A percentile compares a stretch with the other conserved stretches of the same genome.
These are phyloP conservation scores for Glomeris maerens DNA, from an alignment of 1,140 invertebrate species.

Conservation along the genomic window DNA sequence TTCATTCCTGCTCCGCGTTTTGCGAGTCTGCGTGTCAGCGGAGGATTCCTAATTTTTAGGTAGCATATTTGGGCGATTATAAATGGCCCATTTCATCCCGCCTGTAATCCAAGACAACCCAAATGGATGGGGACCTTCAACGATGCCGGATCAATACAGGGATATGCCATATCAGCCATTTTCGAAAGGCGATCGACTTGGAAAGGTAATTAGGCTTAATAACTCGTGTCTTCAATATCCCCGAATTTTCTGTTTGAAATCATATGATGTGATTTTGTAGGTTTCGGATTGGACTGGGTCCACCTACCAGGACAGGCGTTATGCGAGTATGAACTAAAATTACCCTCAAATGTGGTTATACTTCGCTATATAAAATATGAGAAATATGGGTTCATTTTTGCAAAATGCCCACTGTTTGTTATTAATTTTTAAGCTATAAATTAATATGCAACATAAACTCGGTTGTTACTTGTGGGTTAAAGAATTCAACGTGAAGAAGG, in stretches of 20 bases:
- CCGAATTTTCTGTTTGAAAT: conserved; percentile 10
- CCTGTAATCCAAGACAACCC: conserved; percentile 75
- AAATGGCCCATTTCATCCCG: conserved; percentile 38
- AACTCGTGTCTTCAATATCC: background rate
- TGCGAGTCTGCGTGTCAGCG: too few relatives aligned
- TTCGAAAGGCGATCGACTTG: conserved; percentile 88
- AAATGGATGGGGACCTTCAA: conserved; percentile 87
- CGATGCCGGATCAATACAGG: conserved; percentile 84
- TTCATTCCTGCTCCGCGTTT: too few relatives aligned
- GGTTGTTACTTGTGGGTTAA: background rate
- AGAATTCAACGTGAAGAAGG: too few relatives aligned
- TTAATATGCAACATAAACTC: conserved; percentile 1
- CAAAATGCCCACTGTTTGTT: background rate
- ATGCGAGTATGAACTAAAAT: conserved; percentile 73
- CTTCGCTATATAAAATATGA: too few relatives aligned
- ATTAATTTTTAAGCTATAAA: background rate
- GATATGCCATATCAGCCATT: conserved; percentile 98
- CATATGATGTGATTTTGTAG: conserved; percentile 32
- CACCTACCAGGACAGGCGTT: conserved; percentile 88
- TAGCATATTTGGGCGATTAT: too few relatives aligned
- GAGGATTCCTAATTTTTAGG: too few relatives aligned
- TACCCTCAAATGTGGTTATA: too few relatives aligned
- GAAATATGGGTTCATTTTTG: too few relatives aligned
- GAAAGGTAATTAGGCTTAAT: conserved; percentile 49
- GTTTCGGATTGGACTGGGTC: conserved; percentile 95